Evolutionary conservation across 2,888 invertebrate genomes (phyloP).

Genomic region (Cantharis nigra): DNA sequence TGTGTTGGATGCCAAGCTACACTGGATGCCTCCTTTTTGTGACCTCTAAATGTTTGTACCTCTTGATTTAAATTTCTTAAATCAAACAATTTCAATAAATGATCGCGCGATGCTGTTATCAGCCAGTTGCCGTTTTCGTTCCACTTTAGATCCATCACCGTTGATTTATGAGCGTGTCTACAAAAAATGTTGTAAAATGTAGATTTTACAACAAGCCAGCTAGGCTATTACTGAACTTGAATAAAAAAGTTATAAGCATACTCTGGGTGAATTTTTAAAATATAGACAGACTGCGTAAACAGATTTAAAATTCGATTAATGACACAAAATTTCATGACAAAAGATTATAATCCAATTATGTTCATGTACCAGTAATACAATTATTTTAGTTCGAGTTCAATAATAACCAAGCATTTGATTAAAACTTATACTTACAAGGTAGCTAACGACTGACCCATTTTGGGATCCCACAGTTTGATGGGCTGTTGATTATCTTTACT

Average conservation of each 20-base stretch:
- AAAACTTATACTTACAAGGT: slow-evolving; percentile 73
- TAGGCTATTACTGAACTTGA: no score
- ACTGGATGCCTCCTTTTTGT: slow-evolving; percentile 97
- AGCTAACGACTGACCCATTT: slow-evolving; percentile 90
- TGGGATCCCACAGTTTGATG: slow-evolving; percentile 99
- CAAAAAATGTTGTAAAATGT: no score
- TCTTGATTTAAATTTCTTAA: slow-evolving; percentile 94
- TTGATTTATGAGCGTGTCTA: slow-evolving; percentile 97
- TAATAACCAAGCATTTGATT: neutral
- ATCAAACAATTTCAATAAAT: slow-evolving; percentile 96
- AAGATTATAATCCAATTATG: no score
- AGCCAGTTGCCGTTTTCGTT: slow-evolving; percentile 99
- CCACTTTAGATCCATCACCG: slow-evolving; percentile 99
- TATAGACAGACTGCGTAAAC: no score
- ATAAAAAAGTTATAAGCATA: no score
- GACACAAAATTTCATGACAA: no score
- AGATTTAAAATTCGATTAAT: no score
- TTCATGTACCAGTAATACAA: no score
- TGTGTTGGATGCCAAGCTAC: slow-evolving; percentile 99
- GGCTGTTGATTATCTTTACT: slow-evolving; percentile 99
- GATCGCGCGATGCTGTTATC: slow-evolving; percentile 96
- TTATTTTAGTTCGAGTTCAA: no score
- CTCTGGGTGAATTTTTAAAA: no score
- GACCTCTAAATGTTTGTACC: slow-evolving; percentile 96
- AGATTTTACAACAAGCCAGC: no score